These are phyloP conservation scores for Drosophila aldrichi DNA, from an alignment of 2,888 invertebrate genomes.

Conservation along the genomic window DNA sequence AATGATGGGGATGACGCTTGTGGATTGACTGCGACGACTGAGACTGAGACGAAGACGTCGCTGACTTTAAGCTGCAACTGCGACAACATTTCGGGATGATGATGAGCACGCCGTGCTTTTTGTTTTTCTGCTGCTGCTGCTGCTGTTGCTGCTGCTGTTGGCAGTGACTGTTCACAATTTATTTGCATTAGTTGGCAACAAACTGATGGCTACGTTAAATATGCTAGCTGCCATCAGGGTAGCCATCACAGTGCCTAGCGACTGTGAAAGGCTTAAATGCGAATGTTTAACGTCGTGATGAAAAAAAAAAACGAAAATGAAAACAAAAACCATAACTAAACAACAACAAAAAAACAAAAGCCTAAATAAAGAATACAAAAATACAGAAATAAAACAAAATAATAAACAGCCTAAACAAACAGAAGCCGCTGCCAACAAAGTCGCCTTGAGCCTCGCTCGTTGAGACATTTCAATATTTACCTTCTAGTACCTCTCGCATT, in stretches of 20 bases:
- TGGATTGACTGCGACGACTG: conserved; percentile 34
- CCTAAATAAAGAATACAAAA: conserved; percentile 11
- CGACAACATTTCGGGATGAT: conserved; percentile 49
- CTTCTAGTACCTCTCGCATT: conserved; percentile 34
- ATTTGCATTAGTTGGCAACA: conserved; percentile 80
- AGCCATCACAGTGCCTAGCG: conserved; percentile 40
- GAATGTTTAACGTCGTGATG: conserved; percentile 18
- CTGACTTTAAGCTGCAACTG: conserved; percentile 17
- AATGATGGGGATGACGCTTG: conserved; percentile 45
- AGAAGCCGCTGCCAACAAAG: conserved; percentile 61
- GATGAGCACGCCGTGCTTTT: conserved; percentile 55
- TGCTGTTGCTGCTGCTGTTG: not conserved
- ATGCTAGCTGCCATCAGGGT: conserved; percentile 30
- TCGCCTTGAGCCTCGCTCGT: conserved; percentile 57
- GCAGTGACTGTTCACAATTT: conserved; percentile 69
- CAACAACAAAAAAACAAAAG: conserved; percentile 6
- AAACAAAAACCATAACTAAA: conserved; percentile 3
- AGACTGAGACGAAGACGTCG: conserved; percentile 12
- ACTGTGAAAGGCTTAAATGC: conserved; percentile 52
- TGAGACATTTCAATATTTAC: conserved; percentile 53
- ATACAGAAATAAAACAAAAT: conserved; percentile 8
- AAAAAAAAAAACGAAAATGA: not conserved
- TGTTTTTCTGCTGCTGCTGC: conserved; percentile 1
- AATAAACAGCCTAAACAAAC: conserved; percentile 55
- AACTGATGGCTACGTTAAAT: conserved; percentile 22